A percentile compares a stretch with the other conserved stretches of the same genome.
Conservation (phyloP, 1,140 invertebrate genomes). For the Samia ricini region DNA sequence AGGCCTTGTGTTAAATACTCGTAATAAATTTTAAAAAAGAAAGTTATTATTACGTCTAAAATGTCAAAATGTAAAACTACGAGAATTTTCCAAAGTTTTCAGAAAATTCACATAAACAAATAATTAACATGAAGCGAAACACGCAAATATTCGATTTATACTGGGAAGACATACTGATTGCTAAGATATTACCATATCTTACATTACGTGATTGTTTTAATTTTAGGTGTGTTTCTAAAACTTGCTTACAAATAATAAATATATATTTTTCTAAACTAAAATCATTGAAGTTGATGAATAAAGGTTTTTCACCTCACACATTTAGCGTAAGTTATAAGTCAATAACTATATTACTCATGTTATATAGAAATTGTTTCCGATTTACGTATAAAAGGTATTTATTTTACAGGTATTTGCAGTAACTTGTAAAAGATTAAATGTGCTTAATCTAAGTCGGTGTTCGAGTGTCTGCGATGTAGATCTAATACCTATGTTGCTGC, state of each 20-base stretch:
- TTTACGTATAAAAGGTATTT: constrained; percentile 12
- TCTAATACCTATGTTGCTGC: constrained; percentile 71
- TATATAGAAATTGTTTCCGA: neutral
- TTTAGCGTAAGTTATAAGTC: constrained; percentile 51
- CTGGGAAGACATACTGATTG: constrained; percentile 79
- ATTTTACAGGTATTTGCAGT: constrained; percentile 69
- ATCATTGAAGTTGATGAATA: constrained; percentile 65
- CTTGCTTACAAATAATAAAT: constrained; percentile 65
- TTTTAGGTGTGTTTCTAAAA: constrained; percentile 77
- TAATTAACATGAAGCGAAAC: constrained; percentile 58
- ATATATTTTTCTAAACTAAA: constrained; percentile 69
- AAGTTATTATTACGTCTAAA: too few relatives aligned
- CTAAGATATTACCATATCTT: constrained; percentile 70
- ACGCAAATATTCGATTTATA: constrained; percentile 77
- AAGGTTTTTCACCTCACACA: constrained; percentile 59
- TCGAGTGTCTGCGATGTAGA: constrained; percentile 69
- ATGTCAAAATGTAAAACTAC: neutral
- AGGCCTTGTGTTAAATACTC: too few relatives aligned
- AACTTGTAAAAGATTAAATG: constrained; percentile 68
- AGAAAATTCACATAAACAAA: constrained; percentile 4
- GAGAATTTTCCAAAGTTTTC: neutral
- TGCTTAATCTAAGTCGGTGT: constrained; percentile 76
- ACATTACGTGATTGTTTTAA: constrained; percentile 77
- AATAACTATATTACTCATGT: neutral
- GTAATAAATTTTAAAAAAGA: too few relatives aligned